Percentiles rank a stretch among this genome's conserved stretches.
These are phyloP conservation scores for Muraenolepis orangiensis DNA, from an alignment of 2,797 vertebrate species.

Conservation along the genomic window DNA sequence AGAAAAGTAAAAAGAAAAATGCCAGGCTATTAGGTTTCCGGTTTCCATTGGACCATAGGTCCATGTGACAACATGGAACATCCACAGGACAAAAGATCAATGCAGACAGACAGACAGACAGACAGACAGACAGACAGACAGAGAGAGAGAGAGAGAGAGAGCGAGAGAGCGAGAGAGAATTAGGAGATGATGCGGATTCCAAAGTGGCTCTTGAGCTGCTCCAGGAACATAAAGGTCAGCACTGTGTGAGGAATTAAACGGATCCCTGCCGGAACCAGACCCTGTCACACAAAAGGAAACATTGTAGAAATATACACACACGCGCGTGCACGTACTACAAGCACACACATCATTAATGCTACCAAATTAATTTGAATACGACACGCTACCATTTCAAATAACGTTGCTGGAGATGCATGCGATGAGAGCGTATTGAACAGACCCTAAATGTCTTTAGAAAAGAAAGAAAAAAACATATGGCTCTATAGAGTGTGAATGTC, in stretches of 20 bases:
- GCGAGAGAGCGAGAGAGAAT: slow-evolving; percentile 34
- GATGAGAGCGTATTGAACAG: neutral
- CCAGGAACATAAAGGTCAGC: slow-evolving; percentile 93
- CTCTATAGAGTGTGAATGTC: neutral
- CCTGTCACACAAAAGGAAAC: slow-evolving; percentile 64
- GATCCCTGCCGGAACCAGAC: slow-evolving; percentile 89
- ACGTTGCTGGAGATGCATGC: neutral
- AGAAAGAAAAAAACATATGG: neutral
- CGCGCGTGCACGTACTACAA: neutral
- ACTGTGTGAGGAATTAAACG: slow-evolving; percentile 90
- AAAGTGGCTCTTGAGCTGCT: slow-evolving; percentile 90
- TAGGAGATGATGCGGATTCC: slow-evolving; percentile 82
- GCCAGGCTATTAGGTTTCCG: neutral
- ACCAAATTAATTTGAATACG: neutral
- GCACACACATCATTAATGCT: neutral
- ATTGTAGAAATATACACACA: neutral
- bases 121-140: neutral
- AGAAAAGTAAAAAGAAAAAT: slow-evolving; percentile 10
- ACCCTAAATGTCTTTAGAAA: neutral
- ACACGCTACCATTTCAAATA: neutral
- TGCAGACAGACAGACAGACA: slow-evolving; percentile 1
- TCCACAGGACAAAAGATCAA: neutral
- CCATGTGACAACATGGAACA: slow-evolving; percentile 6
- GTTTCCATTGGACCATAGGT: neutral
- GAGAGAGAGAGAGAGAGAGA: neutral